Percentiles rank a stretch among this genome's conserved stretches.
Conservation (phyloP, 2,113 vertebrate genomes). For the Arvicanthis niloticus region DNA sequence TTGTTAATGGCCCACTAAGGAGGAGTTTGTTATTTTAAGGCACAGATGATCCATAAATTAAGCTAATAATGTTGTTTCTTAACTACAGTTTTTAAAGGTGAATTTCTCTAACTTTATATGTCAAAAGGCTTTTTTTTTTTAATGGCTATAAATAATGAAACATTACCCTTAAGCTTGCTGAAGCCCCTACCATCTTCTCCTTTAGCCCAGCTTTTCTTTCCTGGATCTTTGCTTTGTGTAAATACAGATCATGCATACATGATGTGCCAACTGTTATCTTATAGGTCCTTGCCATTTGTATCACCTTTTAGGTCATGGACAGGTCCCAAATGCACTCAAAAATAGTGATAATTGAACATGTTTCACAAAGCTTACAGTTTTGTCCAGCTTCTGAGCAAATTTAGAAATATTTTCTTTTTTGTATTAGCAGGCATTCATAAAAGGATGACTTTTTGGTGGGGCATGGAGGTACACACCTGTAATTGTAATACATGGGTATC, state of each 20-base stretch:
- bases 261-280: neutral
- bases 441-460: neutral
- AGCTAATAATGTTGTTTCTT: slow-evolving; percentile 59
- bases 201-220: neutral
- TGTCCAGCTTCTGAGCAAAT: neutral
- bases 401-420: neutral
- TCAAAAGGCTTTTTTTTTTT: neutral
- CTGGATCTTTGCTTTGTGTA: neutral
- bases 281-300: rapidly evolving
- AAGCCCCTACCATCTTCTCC: too few species aligned
- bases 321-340: neutral
- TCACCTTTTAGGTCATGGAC: neutral
- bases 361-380: neutral
- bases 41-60: slow-evolving; percentile 61
- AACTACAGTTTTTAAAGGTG: slow-evolving; percentile 56
- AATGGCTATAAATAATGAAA: slow-evolving; percentile 7
- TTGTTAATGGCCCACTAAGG: slow-evolving; percentile 11
- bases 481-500: neutral
- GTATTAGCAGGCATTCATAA: neutral
- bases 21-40: slow-evolving; percentile 39
- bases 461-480: too few species aligned
- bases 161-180: neutral
- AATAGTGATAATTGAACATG: neutral
- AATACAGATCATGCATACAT: neutral
- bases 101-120: slow-evolving; percentile 19